Evolutionary conservation across 2,888 invertebrate species (phyloP).

Genomic region (Leptura quadrifasciata): DNA sequence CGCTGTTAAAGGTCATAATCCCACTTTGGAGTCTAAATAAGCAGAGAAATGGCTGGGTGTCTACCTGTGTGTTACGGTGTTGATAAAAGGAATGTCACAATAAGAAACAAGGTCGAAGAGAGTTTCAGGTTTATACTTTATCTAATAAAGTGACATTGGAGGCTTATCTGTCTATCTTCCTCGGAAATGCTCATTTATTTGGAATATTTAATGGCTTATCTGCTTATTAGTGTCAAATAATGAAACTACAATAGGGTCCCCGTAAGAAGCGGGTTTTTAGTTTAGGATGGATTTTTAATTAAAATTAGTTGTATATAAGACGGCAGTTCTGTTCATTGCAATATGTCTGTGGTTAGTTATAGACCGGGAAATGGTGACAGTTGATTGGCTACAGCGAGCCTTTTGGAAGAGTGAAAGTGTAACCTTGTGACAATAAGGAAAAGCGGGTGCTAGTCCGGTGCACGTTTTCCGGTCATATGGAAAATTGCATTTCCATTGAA

Average conservation of each 20-base stretch:
- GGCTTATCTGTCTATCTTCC: slow-evolving; percentile 9
- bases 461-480: too few relatives aligned
- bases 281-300: neutral
- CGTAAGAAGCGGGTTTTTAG: neutral
- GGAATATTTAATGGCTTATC: slow-evolving; percentile 24
- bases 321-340: neutral
- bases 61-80: slow-evolving; percentile 12
- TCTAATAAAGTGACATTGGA: neutral
- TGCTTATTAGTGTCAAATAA: slow-evolving; percentile 17
- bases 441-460: too few relatives aligned
- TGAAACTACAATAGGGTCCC: neutral
- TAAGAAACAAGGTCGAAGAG: slow-evolving; percentile 19
- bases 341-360: too few relatives aligned
- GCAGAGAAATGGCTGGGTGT: neutral
- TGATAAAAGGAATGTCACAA: slow-evolving; percentile 6
- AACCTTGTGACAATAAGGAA: too few relatives aligned
- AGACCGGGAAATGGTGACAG: too few relatives aligned
- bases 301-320: neutral
- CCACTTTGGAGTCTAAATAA: slow-evolving; percentile 8
- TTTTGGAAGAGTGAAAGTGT: too few relatives aligned
- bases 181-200: slow-evolving; percentile 12
- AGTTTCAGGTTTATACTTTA: slow-evolving; percentile 17
- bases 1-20: slow-evolving; percentile 31
- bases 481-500: too few relatives aligned
- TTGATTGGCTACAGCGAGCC: too few relatives aligned